phyloP scores from a whole-genome alignment of 2,888 invertebrate species.

The Clostera curtula region DNA sequence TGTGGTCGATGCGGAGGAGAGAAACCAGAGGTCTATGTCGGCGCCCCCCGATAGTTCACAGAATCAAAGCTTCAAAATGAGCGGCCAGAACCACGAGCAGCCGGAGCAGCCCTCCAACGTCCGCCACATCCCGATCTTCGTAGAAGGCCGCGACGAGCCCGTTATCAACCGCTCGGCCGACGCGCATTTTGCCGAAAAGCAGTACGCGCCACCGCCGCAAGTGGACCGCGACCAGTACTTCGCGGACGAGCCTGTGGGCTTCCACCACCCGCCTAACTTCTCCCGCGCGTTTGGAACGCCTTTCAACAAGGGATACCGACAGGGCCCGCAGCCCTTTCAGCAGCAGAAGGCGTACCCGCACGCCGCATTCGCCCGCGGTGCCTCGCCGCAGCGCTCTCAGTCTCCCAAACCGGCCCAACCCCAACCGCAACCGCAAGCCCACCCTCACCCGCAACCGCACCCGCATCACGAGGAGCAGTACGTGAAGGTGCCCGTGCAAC shows the following conservation, averaged over 20 bases:
- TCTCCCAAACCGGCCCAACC: no score
- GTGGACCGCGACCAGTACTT: constrained; percentile 63
- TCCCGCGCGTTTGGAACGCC: constrained; percentile 58
- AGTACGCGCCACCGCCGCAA: constrained; percentile 49
- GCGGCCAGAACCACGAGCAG: constrained; percentile 44
- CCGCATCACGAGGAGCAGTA: constrained; percentile 51
- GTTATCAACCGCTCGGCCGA: constrained; percentile 79
- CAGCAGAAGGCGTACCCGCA: constrained; percentile 67
- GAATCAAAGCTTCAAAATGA: constrained; percentile 44
- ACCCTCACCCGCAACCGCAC: no score
- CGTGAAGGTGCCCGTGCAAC: constrained; percentile 56
- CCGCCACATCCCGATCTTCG: constrained; percentile 90
- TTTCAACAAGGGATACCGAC: constrained; percentile 49
- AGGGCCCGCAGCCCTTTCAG: constrained; percentile 65
- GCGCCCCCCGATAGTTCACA: constrained; percentile 79
- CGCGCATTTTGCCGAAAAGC: constrained; percentile 44
- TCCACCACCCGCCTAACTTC: constrained; percentile 64
- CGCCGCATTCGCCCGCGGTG: constrained; percentile 45
- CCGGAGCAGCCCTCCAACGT: constrained; percentile 71
- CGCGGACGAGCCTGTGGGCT: constrained; percentile 47
- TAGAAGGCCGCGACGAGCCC: constrained; percentile 89
- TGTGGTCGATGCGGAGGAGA: constrained; percentile 70
- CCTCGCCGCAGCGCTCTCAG: constrained; percentile 56
- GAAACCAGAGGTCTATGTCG: constrained; percentile 84
- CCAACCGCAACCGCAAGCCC: no score